A percentile compares a stretch with the other conserved stretches of the same genome.
phyloP scores from a whole-genome alignment of 1,140 invertebrate genomes.

The Pogonus chalceus region DNA sequence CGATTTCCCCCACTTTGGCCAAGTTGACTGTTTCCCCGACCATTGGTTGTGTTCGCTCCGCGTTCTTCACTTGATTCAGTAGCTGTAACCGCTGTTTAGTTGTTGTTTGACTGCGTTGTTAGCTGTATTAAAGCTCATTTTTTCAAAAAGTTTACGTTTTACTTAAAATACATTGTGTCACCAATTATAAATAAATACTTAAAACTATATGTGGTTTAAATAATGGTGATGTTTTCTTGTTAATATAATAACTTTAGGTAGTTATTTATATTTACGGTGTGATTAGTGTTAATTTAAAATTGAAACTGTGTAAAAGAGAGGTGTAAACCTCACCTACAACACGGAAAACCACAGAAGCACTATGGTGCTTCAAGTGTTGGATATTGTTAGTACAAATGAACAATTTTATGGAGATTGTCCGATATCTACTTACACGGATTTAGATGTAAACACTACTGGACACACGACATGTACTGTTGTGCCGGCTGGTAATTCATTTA shows the following conservation, averaged over 20 bases:
- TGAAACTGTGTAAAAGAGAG: background rate
- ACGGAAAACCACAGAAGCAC: conserved; percentile 30
- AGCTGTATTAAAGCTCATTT: too few species aligned
- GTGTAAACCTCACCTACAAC: conserved; percentile 14
- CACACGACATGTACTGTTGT: conserved; percentile 35
- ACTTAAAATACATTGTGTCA: too few species aligned
- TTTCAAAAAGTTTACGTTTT: too few species aligned
- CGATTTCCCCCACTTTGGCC: too few species aligned
- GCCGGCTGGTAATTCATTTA: conserved; percentile 24
- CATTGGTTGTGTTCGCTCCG: too few species aligned
- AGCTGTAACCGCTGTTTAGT: too few species aligned
- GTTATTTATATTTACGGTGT: background rate
- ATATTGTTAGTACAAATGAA: conserved; percentile 31
- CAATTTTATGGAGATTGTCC: conserved; percentile 36
- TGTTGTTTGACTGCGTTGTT: too few species aligned
- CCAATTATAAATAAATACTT: too few species aligned
- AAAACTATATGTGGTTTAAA: too few species aligned
- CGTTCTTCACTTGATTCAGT: too few species aligned
- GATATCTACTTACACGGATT: conserved; percentile 28
- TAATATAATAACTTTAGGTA: background rate
- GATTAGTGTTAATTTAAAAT: conserved; percentile 11
- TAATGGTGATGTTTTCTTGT: too few species aligned
- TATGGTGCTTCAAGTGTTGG: conserved; percentile 37
- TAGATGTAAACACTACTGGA: conserved; percentile 31
- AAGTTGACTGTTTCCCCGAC: too few species aligned